phyloP scores from a whole-genome alignment of 2,113 vertebrate genomes.

The Rhizomys pruinosus region DNA sequence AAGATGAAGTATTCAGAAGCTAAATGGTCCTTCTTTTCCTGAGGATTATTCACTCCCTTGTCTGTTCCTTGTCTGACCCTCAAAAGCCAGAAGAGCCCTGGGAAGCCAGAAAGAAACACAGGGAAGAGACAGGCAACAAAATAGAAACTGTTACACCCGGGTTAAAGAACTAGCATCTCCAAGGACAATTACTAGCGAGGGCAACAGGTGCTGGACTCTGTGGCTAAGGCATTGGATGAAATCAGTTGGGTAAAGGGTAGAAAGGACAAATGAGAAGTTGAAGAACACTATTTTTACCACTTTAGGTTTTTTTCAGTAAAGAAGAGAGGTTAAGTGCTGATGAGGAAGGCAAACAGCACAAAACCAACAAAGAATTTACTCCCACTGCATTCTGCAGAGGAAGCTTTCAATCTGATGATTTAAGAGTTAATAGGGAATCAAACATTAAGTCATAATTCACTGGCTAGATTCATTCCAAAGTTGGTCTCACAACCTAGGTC shows the following conservation, averaged over 20 bases:
- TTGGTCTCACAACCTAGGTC: constrained; percentile 70
- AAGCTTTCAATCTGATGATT: constrained; percentile 61
- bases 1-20: constrained; percentile 62
- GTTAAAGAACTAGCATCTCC: constrained; percentile 74
- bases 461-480: constrained; percentile 70
- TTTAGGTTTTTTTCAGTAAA: constrained; percentile 58
- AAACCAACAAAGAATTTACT: constrained; percentile 63
- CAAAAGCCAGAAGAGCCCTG: constrained; percentile 61
- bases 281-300: constrained; percentile 1
- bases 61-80: constrained; percentile 72
- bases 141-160: constrained; percentile 61
- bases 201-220: constrained; percentile 65
- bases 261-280: constrained; percentile 49
- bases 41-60: constrained; percentile 76
- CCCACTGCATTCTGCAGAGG: constrained; percentile 49
- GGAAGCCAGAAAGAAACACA: constrained; percentile 68
- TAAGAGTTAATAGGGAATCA: constrained; percentile 64
- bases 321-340: constrained; percentile 59
- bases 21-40: constrained; percentile 80
- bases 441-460: constrained; percentile 69
- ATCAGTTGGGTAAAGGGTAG: constrained; percentile 62
- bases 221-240: constrained; percentile 80
- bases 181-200: constrained; percentile 66
- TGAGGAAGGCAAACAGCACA: constrained; percentile 67
- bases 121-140: constrained; percentile 71